Evolutionary conservation across 2,888 invertebrate genomes (phyloP), one percentile per base, ranked within the genome.

Genomic region (Andricus quercusramuli): DNA sequence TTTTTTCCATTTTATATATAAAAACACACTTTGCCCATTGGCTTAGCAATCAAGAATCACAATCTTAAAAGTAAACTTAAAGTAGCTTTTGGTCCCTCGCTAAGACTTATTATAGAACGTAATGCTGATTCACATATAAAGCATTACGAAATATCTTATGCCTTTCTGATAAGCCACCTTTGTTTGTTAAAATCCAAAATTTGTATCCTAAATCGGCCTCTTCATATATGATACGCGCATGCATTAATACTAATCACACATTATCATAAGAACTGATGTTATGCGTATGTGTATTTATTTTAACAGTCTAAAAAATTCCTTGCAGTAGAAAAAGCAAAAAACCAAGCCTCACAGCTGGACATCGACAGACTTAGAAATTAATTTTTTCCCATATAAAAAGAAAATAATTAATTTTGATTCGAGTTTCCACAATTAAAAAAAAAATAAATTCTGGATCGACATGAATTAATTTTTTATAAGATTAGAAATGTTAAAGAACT

Each of bases 11-110:
- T 47, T 47, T 44, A 44, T 47, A 47, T 15, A 68, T 67, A 5
- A 44, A 67, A 67, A 67, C 41, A 44, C n/a, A 29, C 29, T 64
- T 64, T 15, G 82, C 82, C 79, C 78, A 79, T 82, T 82, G 82
- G 78, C 83, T 82, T 79, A 84, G 82, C 83, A 86, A 80, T 81
- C 83, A 81, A 83, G 81, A 78, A 82, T 84, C 56, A 80, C 78
- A 80, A 67, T 79, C 84, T 85, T 84, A 85, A 83, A 85, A 29
- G 85, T 87, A 86, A 85, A 87, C 85, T 87, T 89, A 85, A 84
- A 85, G 83, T 84, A 82, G 78, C 80, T 79, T 85, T 81, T 85
- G 88, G 86, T 86, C 87, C 87, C 87, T 85, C 86, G 84, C 85
- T 86, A 78, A 86, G 87, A 83, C 81, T 83, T 65, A 65, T 67